These are phyloP conservation scores for Oxyteleia sp. DNA, from an alignment of 2,888 invertebrate species.

Conservation along the genomic window DNA sequence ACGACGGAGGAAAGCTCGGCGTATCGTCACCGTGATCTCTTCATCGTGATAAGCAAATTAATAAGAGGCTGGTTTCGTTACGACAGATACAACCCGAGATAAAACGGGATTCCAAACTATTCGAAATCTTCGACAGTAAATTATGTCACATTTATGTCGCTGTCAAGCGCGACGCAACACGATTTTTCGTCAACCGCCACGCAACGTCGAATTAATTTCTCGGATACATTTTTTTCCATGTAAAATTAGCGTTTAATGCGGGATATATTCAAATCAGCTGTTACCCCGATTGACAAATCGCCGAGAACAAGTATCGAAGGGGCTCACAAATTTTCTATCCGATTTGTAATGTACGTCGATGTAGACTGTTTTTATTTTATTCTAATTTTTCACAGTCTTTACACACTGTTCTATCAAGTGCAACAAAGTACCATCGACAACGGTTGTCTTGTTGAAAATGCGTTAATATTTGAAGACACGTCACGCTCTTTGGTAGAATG, in stretches of 20 bases:
- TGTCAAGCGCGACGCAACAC: conserved; percentile 57
- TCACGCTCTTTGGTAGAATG: no score
- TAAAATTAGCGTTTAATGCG: conserved; percentile 61
- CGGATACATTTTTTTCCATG: conserved; percentile 61
- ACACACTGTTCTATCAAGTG: no score
- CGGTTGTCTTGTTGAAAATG: no score
- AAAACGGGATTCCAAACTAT: conserved; percentile 68
- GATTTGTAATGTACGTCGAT: no score
- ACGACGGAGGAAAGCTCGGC: conserved; percentile 44
- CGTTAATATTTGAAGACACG: no score
- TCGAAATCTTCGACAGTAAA: conserved; percentile 66
- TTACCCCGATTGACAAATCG: conserved; percentile 32
- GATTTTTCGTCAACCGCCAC: conserved; percentile 64
- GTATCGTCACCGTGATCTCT: conserved; percentile 65
- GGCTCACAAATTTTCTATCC: conserved; percentile 44
- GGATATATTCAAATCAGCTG: conserved; percentile 55
- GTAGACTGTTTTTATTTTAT: no score
- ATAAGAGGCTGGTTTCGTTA: conserved; percentile 71
- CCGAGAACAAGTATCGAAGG: conserved; percentile 26
- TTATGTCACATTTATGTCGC: conserved; percentile 70
- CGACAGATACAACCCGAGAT: conserved; percentile 71
- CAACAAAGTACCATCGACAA: no score
- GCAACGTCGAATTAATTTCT: conserved; percentile 52
- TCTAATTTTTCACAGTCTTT: no score
- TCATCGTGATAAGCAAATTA: conserved; percentile 74